phyloP scores from a whole-genome alignment of 2,113 vertebrate species.

The Sylvilagus bachmani region DNA sequence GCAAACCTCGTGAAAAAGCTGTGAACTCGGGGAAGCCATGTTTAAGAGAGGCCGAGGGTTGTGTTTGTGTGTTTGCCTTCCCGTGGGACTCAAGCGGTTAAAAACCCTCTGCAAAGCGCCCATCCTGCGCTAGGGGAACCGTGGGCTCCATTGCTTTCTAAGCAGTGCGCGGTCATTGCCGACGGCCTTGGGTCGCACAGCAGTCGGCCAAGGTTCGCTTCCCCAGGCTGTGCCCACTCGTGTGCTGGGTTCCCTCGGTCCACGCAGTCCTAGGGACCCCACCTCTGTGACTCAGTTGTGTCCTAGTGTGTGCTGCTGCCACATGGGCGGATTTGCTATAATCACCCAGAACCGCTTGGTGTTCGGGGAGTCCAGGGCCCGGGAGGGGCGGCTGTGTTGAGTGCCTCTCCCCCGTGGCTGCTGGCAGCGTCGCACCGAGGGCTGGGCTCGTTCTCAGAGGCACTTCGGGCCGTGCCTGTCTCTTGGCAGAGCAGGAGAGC shows the following conservation, averaged over 20 bases:
- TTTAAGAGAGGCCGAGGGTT: background rate
- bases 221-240: rapidly evolving
- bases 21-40: background rate
- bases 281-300: background rate
- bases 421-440: no score
- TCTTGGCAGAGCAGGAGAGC: no score
- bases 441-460: no score
- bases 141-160: background rate
- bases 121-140: background rate
- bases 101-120: background rate
- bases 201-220: rapidly evolving
- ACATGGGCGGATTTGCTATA: no score
- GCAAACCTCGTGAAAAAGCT: background rate
- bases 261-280: background rate
- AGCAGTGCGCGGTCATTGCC: background rate
- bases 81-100: background rate
- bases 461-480: no score
- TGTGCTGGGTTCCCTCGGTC: background rate
- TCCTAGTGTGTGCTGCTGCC: background rate
- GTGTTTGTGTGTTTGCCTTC: background rate
- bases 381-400: no score
- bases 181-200: background rate
- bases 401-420: no score
- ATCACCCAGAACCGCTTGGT: no score
- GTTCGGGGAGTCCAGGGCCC: background rate